phyloP scores from a whole-genome alignment of 1,140 invertebrate species.

The Drosophila lini region DNA sequence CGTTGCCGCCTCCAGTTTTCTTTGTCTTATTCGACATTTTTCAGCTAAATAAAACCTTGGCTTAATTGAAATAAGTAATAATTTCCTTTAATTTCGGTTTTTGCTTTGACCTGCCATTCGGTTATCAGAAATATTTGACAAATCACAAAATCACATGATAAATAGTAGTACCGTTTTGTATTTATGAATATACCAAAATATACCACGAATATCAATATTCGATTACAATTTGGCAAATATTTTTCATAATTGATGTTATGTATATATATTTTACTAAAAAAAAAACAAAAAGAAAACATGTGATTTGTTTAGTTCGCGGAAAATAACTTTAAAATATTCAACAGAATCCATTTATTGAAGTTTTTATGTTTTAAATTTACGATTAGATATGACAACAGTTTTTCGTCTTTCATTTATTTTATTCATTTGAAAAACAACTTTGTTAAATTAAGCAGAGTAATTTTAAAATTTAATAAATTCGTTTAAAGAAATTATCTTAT shows the following conservation, averaged over 20 bases:
- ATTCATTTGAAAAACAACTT: too few species aligned
- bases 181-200: conserved; percentile 8
- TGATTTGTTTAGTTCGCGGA: too few species aligned
- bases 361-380: too few species aligned
- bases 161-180: conserved; percentile 4
- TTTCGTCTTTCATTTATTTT: too few species aligned
- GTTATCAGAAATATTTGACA: conserved; percentile 46
- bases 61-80: conserved; percentile 39
- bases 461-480: too few species aligned
- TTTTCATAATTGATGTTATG: background rate
- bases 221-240: background rate
- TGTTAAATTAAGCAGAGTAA: too few species aligned
- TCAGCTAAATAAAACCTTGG: background rate
- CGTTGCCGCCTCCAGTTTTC: conserved; percentile 44
- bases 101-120: conserved; percentile 54
- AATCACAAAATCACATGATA: conserved; percentile 72
- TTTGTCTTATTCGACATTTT: conserved; percentile 65
- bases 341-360: background rate
- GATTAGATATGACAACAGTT: too few species aligned
- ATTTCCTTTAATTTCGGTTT: conserved; percentile 39
- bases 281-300: too few species aligned
- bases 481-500: too few species aligned
- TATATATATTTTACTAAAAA: too few species aligned
- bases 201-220: conserved; percentile 11
- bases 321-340: too few species aligned